phyloP scores from a whole-genome alignment of 1,140 invertebrate genomes.

The Anastrepha obliqua region DNA sequence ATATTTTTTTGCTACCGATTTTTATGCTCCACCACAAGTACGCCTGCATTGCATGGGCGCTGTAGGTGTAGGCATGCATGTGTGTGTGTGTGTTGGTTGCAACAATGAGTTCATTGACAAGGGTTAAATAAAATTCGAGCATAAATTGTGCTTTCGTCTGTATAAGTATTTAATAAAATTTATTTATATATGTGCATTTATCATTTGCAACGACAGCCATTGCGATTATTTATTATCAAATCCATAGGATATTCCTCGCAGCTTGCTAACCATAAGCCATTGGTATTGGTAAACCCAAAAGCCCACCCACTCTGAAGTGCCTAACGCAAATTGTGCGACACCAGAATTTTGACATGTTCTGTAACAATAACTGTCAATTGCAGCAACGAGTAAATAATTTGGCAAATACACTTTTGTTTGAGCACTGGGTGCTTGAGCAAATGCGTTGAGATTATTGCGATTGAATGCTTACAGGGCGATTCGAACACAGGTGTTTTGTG shows the following conservation, averaged over 20 bases:
- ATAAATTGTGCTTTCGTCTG: background rate
- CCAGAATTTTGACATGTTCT: background rate
- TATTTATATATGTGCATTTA: constrained; percentile 6
- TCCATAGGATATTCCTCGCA: background rate
- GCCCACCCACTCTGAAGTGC: background rate
- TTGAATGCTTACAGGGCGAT: no score
- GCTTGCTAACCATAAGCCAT: background rate
- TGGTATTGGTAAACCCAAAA: background rate
- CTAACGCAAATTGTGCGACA: background rate
- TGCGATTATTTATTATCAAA: constrained; percentile 33
- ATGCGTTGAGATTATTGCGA: background rate
- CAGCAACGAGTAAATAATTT: constrained; percentile 1
- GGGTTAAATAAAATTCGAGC: constrained; percentile 3
- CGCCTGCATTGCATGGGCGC: no score
- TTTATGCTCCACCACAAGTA: no score
- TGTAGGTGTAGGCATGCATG: no score
- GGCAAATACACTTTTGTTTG: background rate
- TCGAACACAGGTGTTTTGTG: no score
- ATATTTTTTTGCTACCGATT: no score
- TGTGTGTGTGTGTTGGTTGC: background rate
- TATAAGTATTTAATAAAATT: constrained; percentile 32
- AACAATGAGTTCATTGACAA: constrained; percentile 8
- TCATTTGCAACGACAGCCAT: constrained; percentile 43
- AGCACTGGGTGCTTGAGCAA: background rate
- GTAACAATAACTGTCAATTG: constrained; percentile 27